Base-by-base conservation (phyloP, 2,113 vertebrate species). In the Glaucidium brasilianum region DNA sequence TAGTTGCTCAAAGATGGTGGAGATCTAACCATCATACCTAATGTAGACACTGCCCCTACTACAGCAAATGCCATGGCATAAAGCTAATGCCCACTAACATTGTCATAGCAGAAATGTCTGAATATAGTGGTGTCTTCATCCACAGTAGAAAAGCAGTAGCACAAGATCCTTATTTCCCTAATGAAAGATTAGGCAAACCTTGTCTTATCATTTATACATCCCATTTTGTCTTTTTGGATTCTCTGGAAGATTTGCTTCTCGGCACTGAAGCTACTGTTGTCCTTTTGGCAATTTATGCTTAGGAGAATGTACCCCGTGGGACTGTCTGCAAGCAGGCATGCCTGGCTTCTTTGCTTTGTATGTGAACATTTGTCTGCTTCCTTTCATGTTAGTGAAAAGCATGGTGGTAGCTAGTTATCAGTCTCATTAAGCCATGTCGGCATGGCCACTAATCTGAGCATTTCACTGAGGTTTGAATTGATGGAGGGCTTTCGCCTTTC, bases 51-150 rank as follows among this genome's bases (percentile, higher is more conserved):
- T 74, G 21, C 43, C 50, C 14, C 6, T 64, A n/a, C 18, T 3
- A 21, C 85, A 87, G 53, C 6, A 30, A 64, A 47, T 63, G 12
- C 14, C 26, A 12, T 77, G 37, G n/a, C 21, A 12, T 68, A 2
- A 59, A 87, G 30, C 52, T 62, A 62, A 55, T 88, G 41, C 11
- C 25, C 26, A 12, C 9, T 74, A 52, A 49, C 3, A 15, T 79
- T 64, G 56, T 27, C 16, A 8, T 20, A 27, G 62, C 50, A 69
- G 32, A 52, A 47, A 13, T 37, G 22, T 34, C 39, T 74, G 45
- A 59, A 34, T 82, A 27, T 35, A 62, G 16, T 0, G 0, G 4
- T 30, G 18, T 52, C 30, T 59, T 94, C 25, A 49, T 69, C 11
- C 2, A 0, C 25, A 27, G 39, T 53, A 77, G 50, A 25, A 59